Evolutionary conservation across 1,140 invertebrate genomes (phyloP).

Genomic region (Eciton burchellii): DNA sequence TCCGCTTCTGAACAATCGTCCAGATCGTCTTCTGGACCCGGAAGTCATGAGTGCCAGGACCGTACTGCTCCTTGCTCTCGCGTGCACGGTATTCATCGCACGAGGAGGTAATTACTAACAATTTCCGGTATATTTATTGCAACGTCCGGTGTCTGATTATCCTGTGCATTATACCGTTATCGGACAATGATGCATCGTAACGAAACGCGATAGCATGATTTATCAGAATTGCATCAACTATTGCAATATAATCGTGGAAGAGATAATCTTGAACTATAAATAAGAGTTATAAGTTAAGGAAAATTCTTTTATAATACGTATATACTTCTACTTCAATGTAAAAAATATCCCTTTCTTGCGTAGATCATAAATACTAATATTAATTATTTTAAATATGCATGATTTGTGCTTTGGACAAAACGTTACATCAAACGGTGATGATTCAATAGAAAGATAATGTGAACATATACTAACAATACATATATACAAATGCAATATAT

Average conservation of each 20-base stretch:
- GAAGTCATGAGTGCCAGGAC: slow-evolving; percentile 20
- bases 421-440: too few species aligned
- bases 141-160: slow-evolving; percentile 51
- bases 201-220: neutral
- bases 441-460: too few species aligned
- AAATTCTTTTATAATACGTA: too few species aligned
- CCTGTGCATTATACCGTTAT: slow-evolving; percentile 15
- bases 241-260: neutral
- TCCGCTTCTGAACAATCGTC: too few species aligned
- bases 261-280: neutral
- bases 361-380: too few species aligned
- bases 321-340: too few species aligned
- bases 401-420: too few species aligned
- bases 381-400: too few species aligned
- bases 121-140: slow-evolving; percentile 50
- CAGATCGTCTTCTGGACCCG: neutral
- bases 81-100: neutral
- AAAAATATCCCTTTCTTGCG: too few species aligned
- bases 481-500: too few species aligned
- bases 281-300: too few species aligned
- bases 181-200: neutral
- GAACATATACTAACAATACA: too few species aligned
- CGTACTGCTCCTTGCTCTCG: slow-evolving; percentile 19
- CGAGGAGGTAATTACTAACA: slow-evolving; percentile 44
- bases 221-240: neutral